Evolutionary conservation across 2,113 vertebrate species (phyloP).

Genomic region (Ammodytes marinus): DNA sequence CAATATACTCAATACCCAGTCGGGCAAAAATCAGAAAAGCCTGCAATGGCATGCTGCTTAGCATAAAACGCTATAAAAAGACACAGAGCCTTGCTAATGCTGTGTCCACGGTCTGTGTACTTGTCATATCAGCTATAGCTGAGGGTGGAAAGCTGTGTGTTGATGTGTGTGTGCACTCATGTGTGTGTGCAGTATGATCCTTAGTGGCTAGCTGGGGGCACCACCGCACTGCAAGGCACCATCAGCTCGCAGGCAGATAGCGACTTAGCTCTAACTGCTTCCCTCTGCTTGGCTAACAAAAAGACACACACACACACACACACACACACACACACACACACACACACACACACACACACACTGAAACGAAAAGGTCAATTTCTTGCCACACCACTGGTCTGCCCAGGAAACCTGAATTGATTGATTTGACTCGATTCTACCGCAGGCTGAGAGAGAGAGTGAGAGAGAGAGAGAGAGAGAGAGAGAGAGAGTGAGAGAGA

Average conservation of each 20-base stretch:
- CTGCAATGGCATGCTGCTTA: conserved; percentile 72
- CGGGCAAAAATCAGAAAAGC: conserved; percentile 73
- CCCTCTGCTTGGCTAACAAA: conserved; percentile 58
- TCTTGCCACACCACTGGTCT: conserved; percentile 82
- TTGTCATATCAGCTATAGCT: conserved; percentile 68
- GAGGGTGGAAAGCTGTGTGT: conserved; percentile 50
- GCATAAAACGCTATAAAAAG: conserved; percentile 75
- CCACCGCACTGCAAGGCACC: conserved; percentile 54
- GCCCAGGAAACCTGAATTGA: conserved; percentile 83
- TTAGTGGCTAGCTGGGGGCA: conserved; percentile 64
- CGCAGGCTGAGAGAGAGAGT: conserved; percentile 52
- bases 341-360: conserved; percentile 23
- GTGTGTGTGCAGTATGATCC: conserved; percentile 26
- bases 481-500: conserved; percentile 19
- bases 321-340: conserved; percentile 27
- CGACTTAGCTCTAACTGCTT: conserved; percentile 66
- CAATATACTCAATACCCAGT: conserved; percentile 79
- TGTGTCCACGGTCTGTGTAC: conserved; percentile 64
- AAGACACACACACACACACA: conserved; percentile 13
- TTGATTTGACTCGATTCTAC: conserved; percentile 82
- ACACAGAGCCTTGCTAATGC: conserved; percentile 58
- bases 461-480: conserved; percentile 27
- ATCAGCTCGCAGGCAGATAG: conserved; percentile 74
- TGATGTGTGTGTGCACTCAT: conserved; percentile 35
- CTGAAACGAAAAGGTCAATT: conserved; percentile 83